Evolutionary conservation across 1,140 invertebrate genomes (phyloP).

Genomic region (Drosophila nigromelanica): DNA sequence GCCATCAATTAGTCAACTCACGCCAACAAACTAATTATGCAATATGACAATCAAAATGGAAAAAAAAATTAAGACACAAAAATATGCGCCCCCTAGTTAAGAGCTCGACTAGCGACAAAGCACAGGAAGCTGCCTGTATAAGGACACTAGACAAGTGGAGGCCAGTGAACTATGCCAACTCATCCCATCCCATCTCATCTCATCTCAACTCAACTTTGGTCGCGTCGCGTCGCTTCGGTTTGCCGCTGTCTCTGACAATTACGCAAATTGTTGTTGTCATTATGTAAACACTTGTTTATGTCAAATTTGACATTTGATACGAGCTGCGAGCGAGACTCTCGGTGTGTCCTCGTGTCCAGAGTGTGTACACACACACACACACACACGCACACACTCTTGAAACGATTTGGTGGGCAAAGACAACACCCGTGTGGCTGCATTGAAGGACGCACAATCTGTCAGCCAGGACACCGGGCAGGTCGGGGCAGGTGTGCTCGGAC

Average conservation of each 20-base stretch:
- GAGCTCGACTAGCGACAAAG: background rate
- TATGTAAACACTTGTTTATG: slow-evolving; percentile 81
- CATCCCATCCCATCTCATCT: background rate
- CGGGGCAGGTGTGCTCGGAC: slow-evolving; percentile 58
- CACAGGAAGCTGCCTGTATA: slow-evolving; percentile 2
- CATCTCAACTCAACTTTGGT: too few relatives aligned
- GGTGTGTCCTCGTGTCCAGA: background rate
- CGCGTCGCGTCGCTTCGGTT: slow-evolving; percentile 1
- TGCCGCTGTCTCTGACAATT: slow-evolving; percentile 63
- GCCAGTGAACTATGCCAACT: slow-evolving; percentile 13
- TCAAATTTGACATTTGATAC: slow-evolving; percentile 82
- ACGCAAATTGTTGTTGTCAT: slow-evolving; percentile 81
- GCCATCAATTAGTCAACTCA: slow-evolving; percentile 59
- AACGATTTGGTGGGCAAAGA: background rate
- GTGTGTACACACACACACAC: slow-evolving; percentile 3
- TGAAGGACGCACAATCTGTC: slow-evolving; percentile 52
- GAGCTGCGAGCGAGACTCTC: slow-evolving; percentile 6
- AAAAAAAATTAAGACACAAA: slow-evolving; percentile 6
- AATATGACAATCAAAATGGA: slow-evolving; percentile 12
- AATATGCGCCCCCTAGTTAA: slow-evolving; percentile 25
- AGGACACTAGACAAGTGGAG: slow-evolving; percentile 2
- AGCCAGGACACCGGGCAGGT: slow-evolving; percentile 9
- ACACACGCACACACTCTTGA: background rate
- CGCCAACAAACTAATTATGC: slow-evolving; percentile 40
- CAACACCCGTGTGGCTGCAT: background rate